These are phyloP conservation scores for Lochmaea crataegi DNA, from an alignment of 2,888 invertebrate genomes.

Conservation along the genomic window DNA sequence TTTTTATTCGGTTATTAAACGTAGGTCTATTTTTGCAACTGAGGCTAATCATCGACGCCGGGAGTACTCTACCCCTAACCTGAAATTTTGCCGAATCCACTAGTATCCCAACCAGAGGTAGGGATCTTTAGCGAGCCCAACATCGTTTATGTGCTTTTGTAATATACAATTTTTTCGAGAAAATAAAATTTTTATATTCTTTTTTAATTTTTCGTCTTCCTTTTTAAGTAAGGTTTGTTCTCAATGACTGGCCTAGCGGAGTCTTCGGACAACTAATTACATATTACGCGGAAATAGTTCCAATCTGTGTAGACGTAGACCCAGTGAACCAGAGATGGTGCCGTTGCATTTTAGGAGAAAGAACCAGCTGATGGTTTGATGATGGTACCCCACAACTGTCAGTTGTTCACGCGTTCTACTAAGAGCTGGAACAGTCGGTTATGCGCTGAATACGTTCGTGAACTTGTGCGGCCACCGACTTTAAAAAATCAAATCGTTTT, in stretches of 20 bases:
- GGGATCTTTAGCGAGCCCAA: too few species aligned
- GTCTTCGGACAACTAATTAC: conserved; percentile 7
- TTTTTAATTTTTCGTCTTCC: too few species aligned
- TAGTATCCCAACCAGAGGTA: too few species aligned
- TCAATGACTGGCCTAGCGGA: conserved; percentile 3
- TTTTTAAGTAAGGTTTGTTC: neutral
- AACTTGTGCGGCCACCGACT: conserved; percentile 28
- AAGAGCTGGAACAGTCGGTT: conserved; percentile 36
- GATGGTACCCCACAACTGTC: conserved; percentile 42
- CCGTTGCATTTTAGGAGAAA: conserved; percentile 34
- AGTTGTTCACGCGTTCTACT: conserved; percentile 49
- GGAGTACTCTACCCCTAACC: too few species aligned
- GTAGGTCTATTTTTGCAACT: too few species aligned
- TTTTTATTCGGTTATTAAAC: too few species aligned
- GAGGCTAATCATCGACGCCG: too few species aligned
- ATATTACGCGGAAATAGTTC: conserved; percentile 42
- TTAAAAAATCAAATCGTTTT: conserved; percentile 7
- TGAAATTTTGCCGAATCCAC: too few species aligned
- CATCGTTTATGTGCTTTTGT: too few species aligned
- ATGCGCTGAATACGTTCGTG: conserved; percentile 33
- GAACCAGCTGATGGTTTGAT: conserved; percentile 20
- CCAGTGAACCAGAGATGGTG: conserved; percentile 52
- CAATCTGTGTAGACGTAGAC: conserved; percentile 19
- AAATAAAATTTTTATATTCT: too few species aligned
- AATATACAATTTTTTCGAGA: too few species aligned